Evolutionary conservation across 1,140 invertebrate species (phyloP), one percentile per base, ranked within the genome.

Genomic region (Pogonus chalceus): DNA sequence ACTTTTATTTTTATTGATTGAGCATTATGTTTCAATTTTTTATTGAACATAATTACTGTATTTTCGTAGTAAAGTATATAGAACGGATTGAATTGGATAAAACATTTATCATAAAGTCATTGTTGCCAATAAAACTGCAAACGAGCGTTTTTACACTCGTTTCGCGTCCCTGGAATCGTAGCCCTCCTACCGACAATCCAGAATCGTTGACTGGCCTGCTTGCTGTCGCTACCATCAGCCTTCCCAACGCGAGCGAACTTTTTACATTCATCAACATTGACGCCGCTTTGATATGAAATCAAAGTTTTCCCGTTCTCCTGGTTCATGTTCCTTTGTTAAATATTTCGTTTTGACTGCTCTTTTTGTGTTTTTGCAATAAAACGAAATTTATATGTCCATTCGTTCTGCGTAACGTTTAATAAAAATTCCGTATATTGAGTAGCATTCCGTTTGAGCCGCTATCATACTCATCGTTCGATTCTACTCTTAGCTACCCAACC

Each of bases 301-400:
- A 18, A 43, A 43, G 37, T 43, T 12, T 43, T 14, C 37, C 37
- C 37, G 18, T 43, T 9, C 37, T 43, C 9, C 9, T 43, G 18
- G 7, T 43, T 16, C 37, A 43, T 10, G 18, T 14, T 43, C 37
- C 18, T 43, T 43, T 43, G 37, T 43, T 43, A 43, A 43, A 43
- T 43, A 43, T 18, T 12, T 43, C 37, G 37, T 43, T 12, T 43
- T 43, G 37, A 9, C 37, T 43, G 18, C 18, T 43, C 37, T 43
- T 43, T 43, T 43, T 43, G 37, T 43, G 18, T 43, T 43, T 43
- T 43, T 43, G 37, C 18, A 43, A 43, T 43, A 43, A 43, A 43
- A 43, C 18, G 37, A 43, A 43, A 43, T 43, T 43, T 43, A 43
- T 43, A 43, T 43, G 37, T 43, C 37, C 18, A 43, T 43, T 43